These are phyloP conservation scores for Helarctos malayanus DNA, from an alignment of 2,797 vertebrate species.

Conservation along the genomic window DNA sequence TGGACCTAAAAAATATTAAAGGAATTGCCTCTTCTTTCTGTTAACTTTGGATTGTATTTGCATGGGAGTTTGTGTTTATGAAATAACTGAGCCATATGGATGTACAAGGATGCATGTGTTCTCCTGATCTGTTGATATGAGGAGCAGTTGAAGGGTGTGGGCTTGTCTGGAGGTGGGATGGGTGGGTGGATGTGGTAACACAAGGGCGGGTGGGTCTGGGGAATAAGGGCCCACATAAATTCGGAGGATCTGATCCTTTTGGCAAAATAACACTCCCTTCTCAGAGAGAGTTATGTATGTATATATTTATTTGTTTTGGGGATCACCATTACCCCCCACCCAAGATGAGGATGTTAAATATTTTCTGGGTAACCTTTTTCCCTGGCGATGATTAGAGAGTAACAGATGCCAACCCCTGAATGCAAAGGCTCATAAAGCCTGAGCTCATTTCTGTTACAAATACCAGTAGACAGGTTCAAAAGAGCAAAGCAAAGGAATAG, in stretches of 20 bases:
- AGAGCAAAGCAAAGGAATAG: neutral
- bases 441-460: neutral
- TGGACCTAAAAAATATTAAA: constrained; percentile 31
- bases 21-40: constrained; percentile 60
- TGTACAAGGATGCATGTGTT: constrained; percentile 51
- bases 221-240: constrained; percentile 46
- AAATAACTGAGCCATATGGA: constrained; percentile 76
- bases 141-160: constrained; percentile 73
- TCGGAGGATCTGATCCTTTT: constrained; percentile 44
- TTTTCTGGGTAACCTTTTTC: neutral
- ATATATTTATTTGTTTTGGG: constrained; percentile 56
- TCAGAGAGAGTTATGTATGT: neutral
- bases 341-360: neutral
- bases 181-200: constrained; percentile 60
- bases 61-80: constrained; percentile 69
- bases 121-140: constrained; percentile 54
- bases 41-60: constrained; percentile 68
- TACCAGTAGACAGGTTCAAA: neutral
- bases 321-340: neutral
- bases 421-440: neutral
- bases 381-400: neutral
- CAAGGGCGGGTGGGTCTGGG: neutral
- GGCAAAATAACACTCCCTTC: neutral
- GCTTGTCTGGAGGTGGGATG: constrained; percentile 76
- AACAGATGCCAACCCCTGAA: neutral